Base-by-base conservation (phyloP, 2,797 vertebrate species). In the Dendrocincla fuliginosa region DNA sequence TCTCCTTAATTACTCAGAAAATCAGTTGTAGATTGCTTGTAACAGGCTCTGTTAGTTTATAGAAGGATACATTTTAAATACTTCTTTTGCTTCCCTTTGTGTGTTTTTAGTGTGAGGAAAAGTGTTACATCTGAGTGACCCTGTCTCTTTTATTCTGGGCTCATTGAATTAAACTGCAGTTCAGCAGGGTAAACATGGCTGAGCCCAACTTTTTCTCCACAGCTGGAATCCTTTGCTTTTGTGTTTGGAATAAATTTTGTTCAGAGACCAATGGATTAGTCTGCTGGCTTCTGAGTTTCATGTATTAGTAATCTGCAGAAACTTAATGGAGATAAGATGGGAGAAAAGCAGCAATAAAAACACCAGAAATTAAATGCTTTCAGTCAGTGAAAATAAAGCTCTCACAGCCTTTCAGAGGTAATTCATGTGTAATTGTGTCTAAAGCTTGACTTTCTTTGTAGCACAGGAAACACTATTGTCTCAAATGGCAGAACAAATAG, bases 401-500 rank as follows among this genome's bases (percentile, higher is more conserved):
- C 75, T 86, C 92, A 68, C 83, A 70, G 50, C 47, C 67, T 86
- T 91, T 95, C 57, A 88, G 89, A 94, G 56, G 82, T 94, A 86
- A 85, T 81, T 95, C 94, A 18, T 17, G 14, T 59, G 70, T 81
- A 86, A 93, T 64, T 79, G 30, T 87, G 83, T 95, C 79, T 89
- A 67, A 93, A 95, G 82, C 37, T 84, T 83, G 71, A 91, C 92
- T 85, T 87, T 37, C 83, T 68, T 65, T 39, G 14, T 32, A 81
- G 69, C 74, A 69, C 59, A 85, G 95, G 95, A 97, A 96, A 83
- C 77, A n/a, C 56, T 91, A 42, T 75, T 94, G 95, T 89, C 89
- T 80, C 59, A 76, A 93, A 91, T 70, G 46, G 52, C 74, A 81
- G 93, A 87, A 67, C 64, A 97, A 95, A 93, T 90, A 76, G 67